Percentiles rank a stretch among this genome's conserved stretches.
Conservation (phyloP, 2,888 invertebrate species). For the Macropis europaea region DNA sequence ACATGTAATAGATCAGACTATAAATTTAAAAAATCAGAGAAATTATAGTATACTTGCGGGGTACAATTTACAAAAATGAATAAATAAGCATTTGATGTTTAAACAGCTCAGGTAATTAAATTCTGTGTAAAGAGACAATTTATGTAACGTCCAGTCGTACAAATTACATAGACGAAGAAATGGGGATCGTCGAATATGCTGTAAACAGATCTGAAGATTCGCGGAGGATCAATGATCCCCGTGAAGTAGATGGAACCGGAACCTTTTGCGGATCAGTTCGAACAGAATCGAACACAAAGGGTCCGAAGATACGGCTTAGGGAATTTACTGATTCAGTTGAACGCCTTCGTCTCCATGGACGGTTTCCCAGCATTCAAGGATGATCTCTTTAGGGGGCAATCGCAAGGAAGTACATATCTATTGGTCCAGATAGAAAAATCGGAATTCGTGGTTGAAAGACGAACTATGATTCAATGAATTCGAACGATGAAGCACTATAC, state of each 20-base stretch:
- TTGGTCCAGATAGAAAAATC: constrained; percentile 11
- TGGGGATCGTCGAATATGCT: too few relatives aligned
- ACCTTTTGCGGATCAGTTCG: constrained; percentile 8
- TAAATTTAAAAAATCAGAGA: too few relatives aligned
- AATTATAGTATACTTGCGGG: too few relatives aligned
- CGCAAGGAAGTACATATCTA: constrained; percentile 30
- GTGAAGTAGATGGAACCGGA: constrained; percentile 14
- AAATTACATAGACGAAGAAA: too few relatives aligned
- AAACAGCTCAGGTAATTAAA: too few relatives aligned
- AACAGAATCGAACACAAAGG: constrained; percentile 6
- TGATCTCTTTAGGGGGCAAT: constrained; percentile 35
- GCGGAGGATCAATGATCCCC: constrained; percentile 27
- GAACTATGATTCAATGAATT: neutral
- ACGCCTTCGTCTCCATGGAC: neutral
- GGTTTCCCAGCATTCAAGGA: constrained; percentile 1
- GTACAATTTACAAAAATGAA: too few relatives aligned
- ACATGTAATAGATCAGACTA: too few relatives aligned
- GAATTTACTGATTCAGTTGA: constrained; percentile 30
- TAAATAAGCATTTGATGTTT: too few relatives aligned
- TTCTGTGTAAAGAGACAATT: too few relatives aligned
- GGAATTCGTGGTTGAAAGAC: neutral
- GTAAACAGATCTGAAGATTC: constrained; percentile 3
- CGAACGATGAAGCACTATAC: neutral
- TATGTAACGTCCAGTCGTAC: too few relatives aligned
- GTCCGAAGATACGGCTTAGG: constrained; percentile 23